Evolutionary conservation across 2,113 vertebrate genomes (phyloP), one percentile per base, ranked within the genome.

Genomic region (Elephas maximus): DNA sequence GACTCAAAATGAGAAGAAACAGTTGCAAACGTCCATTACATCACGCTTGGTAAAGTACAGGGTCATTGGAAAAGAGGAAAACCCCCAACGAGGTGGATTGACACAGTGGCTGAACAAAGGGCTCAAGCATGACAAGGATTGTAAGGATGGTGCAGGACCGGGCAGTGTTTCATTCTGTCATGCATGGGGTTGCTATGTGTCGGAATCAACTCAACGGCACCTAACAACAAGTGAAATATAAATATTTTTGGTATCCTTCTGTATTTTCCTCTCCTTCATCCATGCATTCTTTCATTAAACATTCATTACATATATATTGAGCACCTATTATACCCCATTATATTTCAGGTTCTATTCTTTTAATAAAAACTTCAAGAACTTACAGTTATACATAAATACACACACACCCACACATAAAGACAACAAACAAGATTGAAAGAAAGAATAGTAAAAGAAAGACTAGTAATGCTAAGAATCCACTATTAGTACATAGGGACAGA

Each of bases 391-490:
- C 28, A 82, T 45, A 95, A 62, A 94, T 76, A 94, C 24, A 53
- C 15, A 81, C 8, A 80, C 6, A 41, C 48, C 84, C 10, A 96
- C 30, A 79, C 41, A 91, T 2, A 80, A 14, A 94, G 30, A 41
- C 51, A 87, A 96, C 87, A 95, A 95, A 85, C 23, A 89, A 90
- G 45, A 87, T n/a, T 37, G 14, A 87, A 98, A 92, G 37, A 62
- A 82, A 82, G 26, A 94, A 79, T 10, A 92, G 73, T 65, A 65
- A 94, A 97, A 87, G 17, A 14, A 96, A 83, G 63, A 92, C 65
- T 62, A 69, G 77, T 69, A 87, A 93, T 82, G 85, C 53, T 5
- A 45, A 95, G 83, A 94, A 65, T 62, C 45, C 26, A 37, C 14
- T 80, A 85, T 90, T 85, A 93, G 79, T 23, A 91, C 41, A 15